Evolutionary conservation across 2,888 invertebrate species (phyloP).

Genomic region (Nomada fabriciana): DNA sequence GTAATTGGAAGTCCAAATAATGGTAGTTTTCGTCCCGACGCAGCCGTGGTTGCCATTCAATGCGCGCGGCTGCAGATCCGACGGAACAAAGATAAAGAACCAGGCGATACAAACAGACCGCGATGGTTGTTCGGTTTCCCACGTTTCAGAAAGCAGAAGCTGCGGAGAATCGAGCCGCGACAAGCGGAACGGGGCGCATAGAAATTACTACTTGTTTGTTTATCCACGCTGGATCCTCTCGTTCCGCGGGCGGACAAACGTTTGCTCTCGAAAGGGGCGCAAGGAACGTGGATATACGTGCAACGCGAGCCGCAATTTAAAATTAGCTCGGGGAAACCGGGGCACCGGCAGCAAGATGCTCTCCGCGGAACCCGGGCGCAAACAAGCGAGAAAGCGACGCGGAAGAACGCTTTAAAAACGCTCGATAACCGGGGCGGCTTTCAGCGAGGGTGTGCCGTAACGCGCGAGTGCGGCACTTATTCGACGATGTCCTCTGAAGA

Average conservation of each 20-base stretch:
- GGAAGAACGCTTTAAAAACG: conserved; percentile 29
- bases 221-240: conserved; percentile 31
- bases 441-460: neutral
- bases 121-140: conserved; percentile 1
- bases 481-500: too few species aligned
- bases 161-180: conserved; percentile 4
- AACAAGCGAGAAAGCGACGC: conserved; percentile 29
- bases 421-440: too few species aligned
- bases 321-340: conserved; percentile 42
- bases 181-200: neutral
- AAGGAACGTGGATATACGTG: conserved; percentile 17
- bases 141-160: neutral
- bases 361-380: conserved; percentile 29
- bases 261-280: conserved; percentile 30
- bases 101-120: neutral
- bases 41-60: neutral
- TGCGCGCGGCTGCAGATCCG: neutral
- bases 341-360: conserved; percentile 3
- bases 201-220: conserved; percentile 59
- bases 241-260: conserved; percentile 41
- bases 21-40: conserved; percentile 23
- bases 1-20: conserved; percentile 47
- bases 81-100: neutral
- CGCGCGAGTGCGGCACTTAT: neutral
- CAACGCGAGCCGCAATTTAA: conserved; percentile 48